Percentiles rank a stretch among this genome's conserved stretches.
These are phyloP conservation scores for Urocitellus parryii DNA, from an alignment of 2,113 vertebrate species.

Conservation along the genomic window DNA sequence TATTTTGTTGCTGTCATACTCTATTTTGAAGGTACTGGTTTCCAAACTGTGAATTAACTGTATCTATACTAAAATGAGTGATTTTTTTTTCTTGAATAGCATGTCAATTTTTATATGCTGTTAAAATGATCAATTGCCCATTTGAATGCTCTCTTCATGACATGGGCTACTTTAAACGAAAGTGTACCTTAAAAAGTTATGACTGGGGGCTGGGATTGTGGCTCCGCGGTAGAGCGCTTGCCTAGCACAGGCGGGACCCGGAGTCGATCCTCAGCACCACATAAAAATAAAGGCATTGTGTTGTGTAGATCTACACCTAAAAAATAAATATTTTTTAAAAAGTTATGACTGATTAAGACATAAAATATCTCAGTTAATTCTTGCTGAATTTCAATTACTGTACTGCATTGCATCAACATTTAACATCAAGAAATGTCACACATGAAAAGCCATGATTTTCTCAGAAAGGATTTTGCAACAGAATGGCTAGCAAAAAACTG, in stretches of 20 bases:
- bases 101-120: constrained; percentile 24
- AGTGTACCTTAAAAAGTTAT: constrained; percentile 13
- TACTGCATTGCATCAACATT: constrained; percentile 47
- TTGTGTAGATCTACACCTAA: too few relatives aligned
- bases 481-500: constrained; percentile 11
- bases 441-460: neutral
- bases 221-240: too few relatives aligned
- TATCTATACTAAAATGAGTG: neutral
- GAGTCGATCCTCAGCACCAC: too few relatives aligned
- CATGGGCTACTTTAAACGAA: constrained; percentile 62
- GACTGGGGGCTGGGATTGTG: too few relatives aligned
- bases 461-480: constrained; percentile 5
- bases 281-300: too few relatives aligned
- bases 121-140: constrained; percentile 25
- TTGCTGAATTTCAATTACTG: constrained; percentile 51
- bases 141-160: constrained; percentile 50
- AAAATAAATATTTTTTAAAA: too few relatives aligned
- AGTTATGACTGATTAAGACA: neutral
- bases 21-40: neutral
- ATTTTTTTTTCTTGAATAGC: constrained; percentile 55
- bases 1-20: neutral
- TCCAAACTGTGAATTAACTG: constrained; percentile 5
- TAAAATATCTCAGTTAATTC: constrained; percentile 61
- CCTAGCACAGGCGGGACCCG: too few relatives aligned
- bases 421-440: constrained; percentile 15